Evolutionary conservation across 2,888 invertebrate genomes (phyloP), one percentile per base, ranked within the genome.

Genomic region (Hydroisotoma schaefferi): DNA sequence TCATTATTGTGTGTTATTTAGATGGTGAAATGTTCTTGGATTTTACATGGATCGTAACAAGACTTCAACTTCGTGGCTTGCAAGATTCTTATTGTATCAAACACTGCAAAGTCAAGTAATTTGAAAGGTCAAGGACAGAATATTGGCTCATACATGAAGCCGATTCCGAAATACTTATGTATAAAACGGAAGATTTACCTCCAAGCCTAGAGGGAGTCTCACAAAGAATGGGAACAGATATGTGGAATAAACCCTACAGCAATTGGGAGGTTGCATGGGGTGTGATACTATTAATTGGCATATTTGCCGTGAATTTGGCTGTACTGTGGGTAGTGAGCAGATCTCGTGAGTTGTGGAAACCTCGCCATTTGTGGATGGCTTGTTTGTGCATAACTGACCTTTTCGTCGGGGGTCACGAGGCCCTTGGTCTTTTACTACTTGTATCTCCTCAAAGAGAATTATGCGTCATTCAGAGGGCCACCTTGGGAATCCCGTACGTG

Each of bases 361-460:
- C 73, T 1, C 53, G 73, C 8, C 73, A 73, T 55, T 51, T 73
- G 18, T 73, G 73, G 73, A 72, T 73, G 69, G 73, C 70, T 6
- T 71, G 69, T 54, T 59, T 73, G 8, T 73, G 73, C 53, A 56
- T 70, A 29, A 71, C 73, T 1, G 73, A 73, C 44, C 65, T 73
- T 25, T 72, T 72, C 33, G 73, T 73, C 10, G 70, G 70, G 20
- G 65, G 60, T 38, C 71, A 73, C 58, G 72, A 73, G 60, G 61
- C 57, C 10, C 53, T 72, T 18, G 72, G 69, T 48, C 61, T 72
- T 8, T 40, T 69, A 10, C 67, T 69, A 26, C 58, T 65, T 23
- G 52, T 66, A 2, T 33, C 62, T 29, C 72, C 69, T 1, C 54
- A 33, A 28, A 51, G 63, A 27, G 63, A 64, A 54, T 48, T 68